Conservation (phyloP, 2,888 invertebrate genomes). For the Rotaria macrura region DNA sequence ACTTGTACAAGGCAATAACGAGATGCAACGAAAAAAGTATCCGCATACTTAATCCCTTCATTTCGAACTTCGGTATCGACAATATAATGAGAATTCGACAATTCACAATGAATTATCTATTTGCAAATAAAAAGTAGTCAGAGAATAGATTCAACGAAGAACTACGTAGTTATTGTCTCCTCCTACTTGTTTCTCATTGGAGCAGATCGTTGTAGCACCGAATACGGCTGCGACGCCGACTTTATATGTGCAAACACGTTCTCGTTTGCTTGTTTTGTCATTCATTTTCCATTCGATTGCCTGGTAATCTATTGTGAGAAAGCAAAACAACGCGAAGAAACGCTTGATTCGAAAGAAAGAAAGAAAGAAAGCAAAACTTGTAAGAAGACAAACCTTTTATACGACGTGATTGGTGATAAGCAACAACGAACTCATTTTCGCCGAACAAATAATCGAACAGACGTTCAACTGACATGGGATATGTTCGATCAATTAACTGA, state of each 20-base stretch:
- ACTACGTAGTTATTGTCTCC: not conserved
- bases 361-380: too few relatives aligned
- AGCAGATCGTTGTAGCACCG: not conserved
- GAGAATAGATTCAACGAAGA: not conserved
- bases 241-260: not conserved
- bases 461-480: not conserved
- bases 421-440: not conserved
- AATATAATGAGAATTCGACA: slow-evolving; percentile 7
- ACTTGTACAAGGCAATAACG: not conserved
- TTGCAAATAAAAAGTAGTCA: not conserved
- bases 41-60: slow-evolving; percentile 7
- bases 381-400: slow-evolving; percentile 11
- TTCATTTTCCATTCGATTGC: not conserved
- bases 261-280: not conserved
- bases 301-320: not conserved
- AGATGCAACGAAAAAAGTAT: not conserved
- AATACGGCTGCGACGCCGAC: not conserved
- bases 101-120: not conserved
- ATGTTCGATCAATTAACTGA: slow-evolving; percentile 13
- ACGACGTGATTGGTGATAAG: not conserved
- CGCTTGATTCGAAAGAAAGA: fast-evolving
- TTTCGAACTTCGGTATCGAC: not conserved
- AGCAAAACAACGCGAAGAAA: not conserved
- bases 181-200: not conserved
- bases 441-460: not conserved